These are phyloP conservation scores for Marasmarcha lunaedactyla DNA, from an alignment of 2,888 invertebrate genomes.

Conservation along the genomic window DNA sequence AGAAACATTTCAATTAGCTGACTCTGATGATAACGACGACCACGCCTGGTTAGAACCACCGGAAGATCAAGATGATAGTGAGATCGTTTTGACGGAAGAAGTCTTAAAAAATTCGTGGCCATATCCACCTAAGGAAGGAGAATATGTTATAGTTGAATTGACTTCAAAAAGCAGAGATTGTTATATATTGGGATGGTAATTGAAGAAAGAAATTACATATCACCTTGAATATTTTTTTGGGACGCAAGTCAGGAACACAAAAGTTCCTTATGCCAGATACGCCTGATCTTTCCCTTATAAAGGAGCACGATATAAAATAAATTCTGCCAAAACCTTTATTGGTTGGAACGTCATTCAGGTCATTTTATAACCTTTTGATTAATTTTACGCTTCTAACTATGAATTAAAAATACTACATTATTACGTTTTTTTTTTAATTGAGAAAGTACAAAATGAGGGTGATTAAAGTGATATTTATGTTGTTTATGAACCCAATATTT, in stretches of 20 bases:
- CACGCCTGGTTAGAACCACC: conserved; percentile 2
- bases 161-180: conserved; percentile 4
- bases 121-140: conserved; percentile 7
- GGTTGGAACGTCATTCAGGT: background rate
- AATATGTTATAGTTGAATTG: conserved; percentile 11
- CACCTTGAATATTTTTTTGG: conserved; percentile 9
- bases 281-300: conserved; percentile 10
- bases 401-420: no score
- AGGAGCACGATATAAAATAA: conserved; percentile 13
- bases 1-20: conserved; percentile 5
- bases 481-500: no score
- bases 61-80: conserved; percentile 5
- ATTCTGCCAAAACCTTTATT: conserved; percentile 7
- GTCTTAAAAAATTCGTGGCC: conserved; percentile 5
- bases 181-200: conserved; percentile 8
- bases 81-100: conserved; percentile 5
- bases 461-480: no score
- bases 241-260: conserved; percentile 4
- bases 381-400: no score
- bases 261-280: conserved; percentile 8
- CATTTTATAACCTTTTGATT: no score
- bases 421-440: no score
- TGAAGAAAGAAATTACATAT: conserved; percentile 4
- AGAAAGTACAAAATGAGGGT: no score
- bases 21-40: conserved; percentile 5